Evolutionary conservation across 2,797 vertebrate species (phyloP).

Genomic region (Mallotus villosus): DNA sequence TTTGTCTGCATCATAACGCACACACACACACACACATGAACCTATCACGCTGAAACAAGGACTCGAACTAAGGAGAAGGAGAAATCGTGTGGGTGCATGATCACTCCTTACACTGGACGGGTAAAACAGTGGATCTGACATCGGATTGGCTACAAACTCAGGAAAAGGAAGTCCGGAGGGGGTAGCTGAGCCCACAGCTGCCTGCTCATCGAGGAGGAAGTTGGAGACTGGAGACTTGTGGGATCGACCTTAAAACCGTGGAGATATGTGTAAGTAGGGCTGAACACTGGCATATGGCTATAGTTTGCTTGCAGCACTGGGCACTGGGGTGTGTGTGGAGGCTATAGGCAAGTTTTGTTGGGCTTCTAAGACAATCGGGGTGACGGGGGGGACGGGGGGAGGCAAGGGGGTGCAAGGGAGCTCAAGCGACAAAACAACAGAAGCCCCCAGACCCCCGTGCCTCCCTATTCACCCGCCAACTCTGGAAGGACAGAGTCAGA

Average conservation of each 20-base stretch:
- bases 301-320: slow-evolving; percentile 42
- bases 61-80: not conserved
- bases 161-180: slow-evolving; percentile 31
- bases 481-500: slow-evolving; percentile 55
- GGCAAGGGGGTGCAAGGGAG: not conserved
- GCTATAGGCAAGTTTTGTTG: slow-evolving; percentile 35
- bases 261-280: not conserved
- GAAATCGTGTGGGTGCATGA: slow-evolving; percentile 4
- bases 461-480: slow-evolving; percentile 51
- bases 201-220: slow-evolving; percentile 32
- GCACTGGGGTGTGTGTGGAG: slow-evolving; percentile 58
- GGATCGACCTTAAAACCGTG: slow-evolving; percentile 12
- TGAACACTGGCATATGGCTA: slow-evolving; percentile 44
- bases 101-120: slow-evolving; percentile 14
- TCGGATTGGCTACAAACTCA: slow-evolving; percentile 35
- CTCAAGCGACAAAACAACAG: slow-evolving; percentile 34
- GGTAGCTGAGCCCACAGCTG: slow-evolving; percentile 46
- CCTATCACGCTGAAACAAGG: not conserved
- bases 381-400: slow-evolving; percentile 24
- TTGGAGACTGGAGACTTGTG: slow-evolving; percentile 33
- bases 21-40: not conserved
- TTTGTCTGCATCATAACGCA: slow-evolving; percentile 2
- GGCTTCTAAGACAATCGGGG: slow-evolving; percentile 52
- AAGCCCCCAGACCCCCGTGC: slow-evolving; percentile 7
- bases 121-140: slow-evolving; percentile 30